phyloP scores from a whole-genome alignment of 2,888 invertebrate species.

The Cheilosia grossa region DNA sequence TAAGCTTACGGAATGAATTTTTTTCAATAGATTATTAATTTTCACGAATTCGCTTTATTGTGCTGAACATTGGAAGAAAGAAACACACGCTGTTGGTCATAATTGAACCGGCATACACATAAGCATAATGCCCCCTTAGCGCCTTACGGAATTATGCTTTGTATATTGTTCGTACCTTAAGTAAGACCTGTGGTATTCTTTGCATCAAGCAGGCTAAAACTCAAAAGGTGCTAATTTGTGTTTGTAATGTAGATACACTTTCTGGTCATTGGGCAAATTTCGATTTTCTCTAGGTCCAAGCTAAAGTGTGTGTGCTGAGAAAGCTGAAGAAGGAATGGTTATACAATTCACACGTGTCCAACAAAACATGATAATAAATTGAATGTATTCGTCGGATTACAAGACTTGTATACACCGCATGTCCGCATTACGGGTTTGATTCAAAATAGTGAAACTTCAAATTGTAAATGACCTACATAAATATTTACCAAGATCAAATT shows the following conservation, averaged over 20 bases:
- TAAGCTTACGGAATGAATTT: background rate
- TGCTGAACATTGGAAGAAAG: background rate
- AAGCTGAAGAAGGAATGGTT: background rate
- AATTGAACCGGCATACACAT: background rate
- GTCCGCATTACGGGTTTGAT: too few species aligned
- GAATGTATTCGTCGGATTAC: too few species aligned
- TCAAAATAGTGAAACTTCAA: too few species aligned
- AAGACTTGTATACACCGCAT: too few species aligned
- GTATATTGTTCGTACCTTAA: too few species aligned
- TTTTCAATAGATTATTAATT: background rate
- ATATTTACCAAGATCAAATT: too few species aligned
- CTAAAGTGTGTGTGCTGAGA: background rate
- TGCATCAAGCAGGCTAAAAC: background rate
- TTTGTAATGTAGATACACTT: background rate
- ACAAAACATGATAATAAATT: background rate
- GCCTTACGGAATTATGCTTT: too few species aligned
- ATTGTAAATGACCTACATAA: too few species aligned
- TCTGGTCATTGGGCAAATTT: background rate
- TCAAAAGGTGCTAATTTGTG: background rate
- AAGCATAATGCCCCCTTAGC: too few species aligned
- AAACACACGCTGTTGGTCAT: background rate
- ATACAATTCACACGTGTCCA: background rate
- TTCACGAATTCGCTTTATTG: background rate
- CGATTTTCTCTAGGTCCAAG: background rate
- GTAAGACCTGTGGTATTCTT: too few species aligned